Percentiles rank a stretch among this genome's conserved stretches.
phyloP scores from a whole-genome alignment of 2,797 vertebrate genomes.

The Lacerta agilis region DNA sequence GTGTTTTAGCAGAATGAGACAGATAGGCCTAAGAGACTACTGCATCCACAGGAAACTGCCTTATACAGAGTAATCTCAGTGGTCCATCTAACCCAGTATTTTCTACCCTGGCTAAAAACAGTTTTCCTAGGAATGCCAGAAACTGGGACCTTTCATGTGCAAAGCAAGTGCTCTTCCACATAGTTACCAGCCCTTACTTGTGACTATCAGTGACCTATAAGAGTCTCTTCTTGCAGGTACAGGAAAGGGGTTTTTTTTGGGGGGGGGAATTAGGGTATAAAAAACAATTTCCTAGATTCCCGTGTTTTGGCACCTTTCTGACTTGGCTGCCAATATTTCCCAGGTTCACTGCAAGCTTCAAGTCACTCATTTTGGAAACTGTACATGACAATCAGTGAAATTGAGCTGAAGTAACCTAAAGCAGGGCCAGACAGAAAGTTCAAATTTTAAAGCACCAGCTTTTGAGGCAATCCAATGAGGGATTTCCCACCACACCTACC shows the following conservation, averaged over 20 bases:
- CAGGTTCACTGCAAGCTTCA: background rate
- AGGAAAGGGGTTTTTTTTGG: background rate
- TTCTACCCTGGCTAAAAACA: no score
- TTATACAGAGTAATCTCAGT: no score
- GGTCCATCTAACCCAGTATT: no score
- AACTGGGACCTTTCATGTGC: no score
- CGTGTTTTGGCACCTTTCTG: background rate
- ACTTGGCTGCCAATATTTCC: background rate
- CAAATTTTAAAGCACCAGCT: background rate
- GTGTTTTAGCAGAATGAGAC: background rate
- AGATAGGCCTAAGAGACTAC: background rate
- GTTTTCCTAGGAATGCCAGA: no score
- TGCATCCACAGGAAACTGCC: background rate
- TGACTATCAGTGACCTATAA: background rate
- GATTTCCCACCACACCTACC: background rate
- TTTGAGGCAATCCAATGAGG: background rate
- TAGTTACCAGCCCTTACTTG: no score
- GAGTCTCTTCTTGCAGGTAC: no score
- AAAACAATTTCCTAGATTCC: background rate
- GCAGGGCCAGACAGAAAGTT: background rate
- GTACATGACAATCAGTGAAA: background rate
- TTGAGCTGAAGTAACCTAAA: background rate
- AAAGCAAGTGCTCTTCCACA: no score
- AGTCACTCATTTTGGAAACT: background rate
- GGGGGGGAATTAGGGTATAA: background rate